Evolutionary conservation across 2,113 vertebrate species (phyloP), one percentile per base, ranked within the genome.

Genomic region (Paracanthobrama guichenoti): DNA sequence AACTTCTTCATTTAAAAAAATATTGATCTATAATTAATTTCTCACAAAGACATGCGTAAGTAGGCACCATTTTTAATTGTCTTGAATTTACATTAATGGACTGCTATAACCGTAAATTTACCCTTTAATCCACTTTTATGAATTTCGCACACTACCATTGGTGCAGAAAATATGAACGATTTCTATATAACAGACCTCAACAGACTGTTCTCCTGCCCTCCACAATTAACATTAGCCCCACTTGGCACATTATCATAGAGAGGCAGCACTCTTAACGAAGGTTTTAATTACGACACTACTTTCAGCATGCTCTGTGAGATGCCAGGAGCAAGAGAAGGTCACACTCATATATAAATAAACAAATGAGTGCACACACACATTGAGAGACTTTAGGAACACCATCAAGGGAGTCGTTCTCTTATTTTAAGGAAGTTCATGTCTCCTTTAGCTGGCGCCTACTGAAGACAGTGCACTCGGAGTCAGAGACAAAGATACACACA

Each of bases 251-350:
- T 74, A 83, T 42, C 26, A 72, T 69, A 75, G 73, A 71, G 74
- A 35, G 16, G 16, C 35, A 64, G 48, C 31, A 14, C 31, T 28
- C 24, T 57, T 77, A 81, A 84, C 26, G 39, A 81, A 50, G 48
- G 67, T 60, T 42, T 81, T 84, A 87, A 84, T 84, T 74, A 81
- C 82, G 62, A 80, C 67, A 75, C 53, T 50, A 24, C 46, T 86
- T 86, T 71, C n/a, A 86, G 53, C 60, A 66, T 18, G 26, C 35
- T 66, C 62, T 28, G 24, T 82, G 77, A 85, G 46, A 75, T 16
- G 24, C 62, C 16, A 80, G n/a, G 39, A 60, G 14, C 11, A 53
- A 69, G 6, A 46, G 35, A 44, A 60, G 39, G 6, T 48, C 42
- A 67, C 59, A 69, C 59, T 11, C 42, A 28, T 14, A 81, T n/a